Percentiles rank a stretch among this genome's conserved stretches.
Evolutionary conservation across 2,797 vertebrate species (phyloP).

Genomic region (Alcedo atthis): DNA sequence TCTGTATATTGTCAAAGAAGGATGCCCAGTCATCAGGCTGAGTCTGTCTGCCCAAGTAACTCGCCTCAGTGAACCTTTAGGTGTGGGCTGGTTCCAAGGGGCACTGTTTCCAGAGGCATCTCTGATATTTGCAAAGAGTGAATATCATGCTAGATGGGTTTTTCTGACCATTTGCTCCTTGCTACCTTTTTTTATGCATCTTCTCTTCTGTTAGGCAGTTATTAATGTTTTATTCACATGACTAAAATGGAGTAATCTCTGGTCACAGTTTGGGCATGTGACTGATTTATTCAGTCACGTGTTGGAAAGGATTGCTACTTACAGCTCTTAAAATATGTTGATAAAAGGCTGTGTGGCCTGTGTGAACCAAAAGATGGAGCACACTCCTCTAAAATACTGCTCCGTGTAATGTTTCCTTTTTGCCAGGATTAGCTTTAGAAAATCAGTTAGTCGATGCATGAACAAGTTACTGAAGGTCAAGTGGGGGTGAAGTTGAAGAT

Average conservation of each 20-base stretch:
- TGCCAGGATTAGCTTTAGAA: slow-evolving; percentile 12
- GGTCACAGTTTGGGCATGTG: slow-evolving; percentile 41
- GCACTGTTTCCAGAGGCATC: background rate
- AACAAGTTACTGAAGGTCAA: slow-evolving; percentile 26
- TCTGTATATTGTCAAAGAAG: background rate
- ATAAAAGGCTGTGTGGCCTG: slow-evolving; percentile 59
- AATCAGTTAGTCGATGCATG: background rate
- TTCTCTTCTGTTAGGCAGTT: slow-evolving; percentile 4
- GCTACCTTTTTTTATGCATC: background rate
- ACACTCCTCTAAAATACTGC: slow-evolving; percentile 60
- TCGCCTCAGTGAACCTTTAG: background rate
- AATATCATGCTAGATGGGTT: background rate
- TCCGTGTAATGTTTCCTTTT: background rate
- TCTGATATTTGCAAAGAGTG: background rate
- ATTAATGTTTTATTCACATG: slow-evolving; percentile 24
- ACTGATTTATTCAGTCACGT: slow-evolving; percentile 32
- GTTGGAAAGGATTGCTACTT: slow-evolving; percentile 5
- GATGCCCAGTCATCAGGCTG: background rate
- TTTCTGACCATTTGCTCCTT: background rate
- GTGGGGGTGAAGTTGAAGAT: background rate
- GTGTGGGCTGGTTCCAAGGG: background rate
- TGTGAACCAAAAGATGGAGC: slow-evolving; percentile 66
- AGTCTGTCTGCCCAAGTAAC: background rate
- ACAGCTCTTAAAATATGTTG: slow-evolving; percentile 21
- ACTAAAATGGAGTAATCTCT: slow-evolving; percentile 29